Base-by-base conservation (phyloP, 1,140 invertebrate genomes). In the Drosophila ercepeae region DNA sequence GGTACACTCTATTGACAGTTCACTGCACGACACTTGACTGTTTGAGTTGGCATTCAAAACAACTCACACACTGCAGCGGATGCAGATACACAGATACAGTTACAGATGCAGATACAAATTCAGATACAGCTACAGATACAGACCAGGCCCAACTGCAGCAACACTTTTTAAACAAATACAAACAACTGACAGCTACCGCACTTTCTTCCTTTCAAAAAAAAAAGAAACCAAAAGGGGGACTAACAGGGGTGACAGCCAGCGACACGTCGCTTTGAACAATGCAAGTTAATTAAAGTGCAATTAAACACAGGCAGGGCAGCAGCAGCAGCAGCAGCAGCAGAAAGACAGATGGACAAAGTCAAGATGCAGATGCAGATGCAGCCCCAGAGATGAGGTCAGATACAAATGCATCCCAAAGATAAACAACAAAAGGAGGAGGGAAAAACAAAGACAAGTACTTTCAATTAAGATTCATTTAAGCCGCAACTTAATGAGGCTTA, bases 1-100 rank as follows among this genome's bases (percentile, higher is more conserved):
- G 61, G 82, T 82, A 82, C 77, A 82, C 82, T 88, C 82, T 88
- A 86, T 86, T 86, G 82, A 86, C 82, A 86, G 82, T 86, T 86
- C 82, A 86, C 82, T 88, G 82, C 82, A 86, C 82, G 82, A 82
- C 82, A 86, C 82, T 86, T 86, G 82, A 86, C 82, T 86, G 82
- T 88, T 86, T 86, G 82, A 88, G 82, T 86, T 86, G 82, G 82
- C 82, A 88, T 88, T 88, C 81, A 86, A 86, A 86, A 74, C 77
- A 88, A 69, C 67, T 68, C 67, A 55, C 55, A 69, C 75, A 63
- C 39, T 46, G 36, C 46, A 45, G 57, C 53, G 77, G 58, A 73
- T 49, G 52, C 39, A 65, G 34, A 60, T 55, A 68, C 55, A 52
- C 32, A 25, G 29, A 16, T 34, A 44, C 51, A 34, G 68, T 73